A percentile compares a stretch with the other conserved stretches of the same genome.
Conservation (phyloP, 2,113 vertebrate species). For the Pyxicephalus adspersus region DNA sequence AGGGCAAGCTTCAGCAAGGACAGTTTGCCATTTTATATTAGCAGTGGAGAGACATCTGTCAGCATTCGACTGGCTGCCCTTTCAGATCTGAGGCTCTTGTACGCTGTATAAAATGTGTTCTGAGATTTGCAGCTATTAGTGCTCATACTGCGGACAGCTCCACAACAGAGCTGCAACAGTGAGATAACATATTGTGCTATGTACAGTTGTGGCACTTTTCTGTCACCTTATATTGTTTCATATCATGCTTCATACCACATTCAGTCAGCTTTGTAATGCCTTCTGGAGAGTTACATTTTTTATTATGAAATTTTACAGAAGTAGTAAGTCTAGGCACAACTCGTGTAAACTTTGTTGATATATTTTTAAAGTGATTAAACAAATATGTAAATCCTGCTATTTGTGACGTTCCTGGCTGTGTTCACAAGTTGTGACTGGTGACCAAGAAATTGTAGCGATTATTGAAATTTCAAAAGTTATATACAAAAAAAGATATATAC, state of each 20-base stretch:
- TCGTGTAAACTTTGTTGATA: too few relatives aligned
- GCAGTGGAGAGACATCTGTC: conserved; percentile 42
- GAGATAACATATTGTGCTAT: conserved; percentile 14
- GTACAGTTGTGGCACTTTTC: too few relatives aligned
- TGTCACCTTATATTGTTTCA: too few relatives aligned
- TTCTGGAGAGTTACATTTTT: neutral
- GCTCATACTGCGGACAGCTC: neutral
- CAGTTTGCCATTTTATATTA: conserved; percentile 19
- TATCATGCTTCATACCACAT: neutral
- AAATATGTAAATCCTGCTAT: too few relatives aligned
- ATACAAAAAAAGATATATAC: too few relatives aligned
- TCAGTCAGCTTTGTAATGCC: neutral
- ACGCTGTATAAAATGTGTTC: conserved; percentile 15
- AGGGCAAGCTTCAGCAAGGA: conserved; percentile 40
- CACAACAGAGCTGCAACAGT: conserved; percentile 1
- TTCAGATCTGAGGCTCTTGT: neutral
- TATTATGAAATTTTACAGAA: too few relatives aligned
- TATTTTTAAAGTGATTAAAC: too few relatives aligned
- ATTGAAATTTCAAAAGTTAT: too few relatives aligned
- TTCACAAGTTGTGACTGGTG: too few relatives aligned
- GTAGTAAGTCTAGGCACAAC: too few relatives aligned
- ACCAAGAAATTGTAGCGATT: too few relatives aligned
- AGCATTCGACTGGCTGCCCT: neutral
- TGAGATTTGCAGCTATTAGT: neutral
- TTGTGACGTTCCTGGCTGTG: too few relatives aligned